Evolutionary conservation across 2,888 invertebrate genomes (phyloP), one percentile per base, ranked within the genome.

Genomic region (Antheraea assamensis): DNA sequence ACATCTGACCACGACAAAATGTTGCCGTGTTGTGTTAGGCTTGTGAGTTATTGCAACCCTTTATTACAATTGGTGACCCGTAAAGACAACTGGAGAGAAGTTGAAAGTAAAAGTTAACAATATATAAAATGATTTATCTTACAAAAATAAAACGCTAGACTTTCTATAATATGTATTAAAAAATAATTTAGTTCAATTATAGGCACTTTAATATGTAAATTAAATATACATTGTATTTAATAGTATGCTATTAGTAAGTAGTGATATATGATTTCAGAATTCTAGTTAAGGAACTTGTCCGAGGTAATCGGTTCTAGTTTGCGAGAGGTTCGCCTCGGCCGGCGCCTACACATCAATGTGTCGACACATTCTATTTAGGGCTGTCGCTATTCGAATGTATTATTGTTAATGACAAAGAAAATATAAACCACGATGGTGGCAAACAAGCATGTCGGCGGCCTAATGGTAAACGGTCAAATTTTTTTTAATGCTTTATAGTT

Each of bases 251-350:
- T 64, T 64, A 64, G 61, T 64, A 30, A 64, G 27, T 64, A 64
- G 61, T 64, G 61, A 64, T 64, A 68, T 68, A 68, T 68, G 68
- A 31, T 35, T 31, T 68, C 35, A 68, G 68, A 68, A 68, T 68
- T 52, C 31, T 17, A 68, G 35, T 35, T 35, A 68, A 35, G 68
- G 68, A 68, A 68, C 68, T 68, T 68, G 68, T 35, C 35, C 35
- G 35, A 68, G 68, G 24, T 15, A 73, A 42, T 70, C 73, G 30
- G 73, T 70, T 58, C 64, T 61, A 64, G 72, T 68, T 68, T 52
- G 70, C 42, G 49, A 72, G 73, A 70, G 70, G 74, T 74, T 74
- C 27, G 71, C 74, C 74, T 74, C 74, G 74, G 55, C 49, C 52
- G 66, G 71, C 74, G 74, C 74, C 74, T 74, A 74, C 74, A 71